phyloP scores from a whole-genome alignment of 2,113 vertebrate genomes.

The Cavia porcellus region DNA sequence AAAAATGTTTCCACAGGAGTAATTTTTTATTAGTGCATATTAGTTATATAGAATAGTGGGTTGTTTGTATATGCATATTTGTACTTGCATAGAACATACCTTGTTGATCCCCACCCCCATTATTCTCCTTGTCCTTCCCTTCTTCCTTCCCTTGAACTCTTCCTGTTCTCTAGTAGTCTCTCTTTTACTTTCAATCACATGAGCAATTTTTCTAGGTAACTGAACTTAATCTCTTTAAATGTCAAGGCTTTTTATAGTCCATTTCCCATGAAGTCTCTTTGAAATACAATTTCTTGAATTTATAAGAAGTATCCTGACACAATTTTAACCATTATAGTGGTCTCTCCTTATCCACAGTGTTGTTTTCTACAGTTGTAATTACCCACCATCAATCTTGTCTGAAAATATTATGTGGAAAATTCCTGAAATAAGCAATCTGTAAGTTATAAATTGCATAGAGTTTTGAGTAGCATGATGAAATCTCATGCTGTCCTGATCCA shows the following conservation, averaged over 20 bases:
- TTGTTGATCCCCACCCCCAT: background rate
- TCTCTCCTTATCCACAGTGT: background rate
- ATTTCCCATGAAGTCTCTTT: background rate
- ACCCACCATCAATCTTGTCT: background rate
- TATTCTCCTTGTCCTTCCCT: background rate
- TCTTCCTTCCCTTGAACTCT: background rate
- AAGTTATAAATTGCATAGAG: background rate
- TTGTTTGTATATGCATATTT: background rate
- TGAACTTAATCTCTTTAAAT: constrained; percentile 34
- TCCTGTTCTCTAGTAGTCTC: background rate
- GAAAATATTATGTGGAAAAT: background rate
- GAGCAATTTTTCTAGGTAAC: constrained; percentile 3
- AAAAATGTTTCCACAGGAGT: constrained; percentile 33
- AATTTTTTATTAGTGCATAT: background rate
- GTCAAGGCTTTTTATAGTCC: constrained; percentile 25
- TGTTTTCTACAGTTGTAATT: background rate
- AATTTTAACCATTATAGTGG: background rate
- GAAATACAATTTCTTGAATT: constrained; percentile 43
- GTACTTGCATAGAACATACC: background rate
- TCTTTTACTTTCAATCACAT: background rate
- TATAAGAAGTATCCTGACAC: constrained; percentile 6
- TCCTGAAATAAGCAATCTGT: background rate
- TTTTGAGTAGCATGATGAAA: background rate
- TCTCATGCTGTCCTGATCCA: background rate
- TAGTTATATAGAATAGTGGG: background rate